phyloP scores from a whole-genome alignment of 1,140 invertebrate genomes.

The Thalassaphorura encarpata region DNA sequence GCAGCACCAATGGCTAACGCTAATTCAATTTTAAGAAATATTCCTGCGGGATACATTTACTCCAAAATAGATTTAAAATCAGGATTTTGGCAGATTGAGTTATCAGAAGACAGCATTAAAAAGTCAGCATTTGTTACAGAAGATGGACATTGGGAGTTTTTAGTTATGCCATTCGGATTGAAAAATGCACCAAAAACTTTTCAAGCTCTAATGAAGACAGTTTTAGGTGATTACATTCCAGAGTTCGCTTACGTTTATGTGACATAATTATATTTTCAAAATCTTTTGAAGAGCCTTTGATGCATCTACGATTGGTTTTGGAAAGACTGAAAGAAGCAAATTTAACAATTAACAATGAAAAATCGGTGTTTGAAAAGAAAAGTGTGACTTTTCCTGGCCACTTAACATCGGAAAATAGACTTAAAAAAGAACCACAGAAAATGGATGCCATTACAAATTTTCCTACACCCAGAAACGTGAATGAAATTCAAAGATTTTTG shows the following conservation, averaged over 20 bases:
- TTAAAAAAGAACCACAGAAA: slow-evolving; percentile 36
- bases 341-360: slow-evolving; percentile 40
- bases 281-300: slow-evolving; percentile 39
- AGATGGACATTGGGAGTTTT: slow-evolving; percentile 34
- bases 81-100: slow-evolving; percentile 19
- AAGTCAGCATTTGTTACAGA: slow-evolving; percentile 40
- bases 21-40: slow-evolving; percentile 10
- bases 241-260: slow-evolving; percentile 36
- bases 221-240: slow-evolving; percentile 30
- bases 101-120: slow-evolving; percentile 34
- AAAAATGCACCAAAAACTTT: slow-evolving; percentile 38
- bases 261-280: slow-evolving; percentile 40
- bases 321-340: slow-evolving; percentile 35
- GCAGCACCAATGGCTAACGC: slow-evolving; percentile 14
- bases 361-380: slow-evolving; percentile 38
- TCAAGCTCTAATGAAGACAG: slow-evolving; percentile 35
- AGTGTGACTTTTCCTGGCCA: slow-evolving; percentile 38
- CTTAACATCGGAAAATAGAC: slow-evolving; percentile 33
- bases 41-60: slow-evolving; percentile 7
- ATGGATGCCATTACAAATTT: slow-evolving; percentile 33
- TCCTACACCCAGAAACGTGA: slow-evolving; percentile 8
- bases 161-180: slow-evolving; percentile 38
- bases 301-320: slow-evolving; percentile 36
- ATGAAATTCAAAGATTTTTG: slow-evolving; percentile 33
- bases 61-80: slow-evolving; percentile 7